Base-by-base conservation (phyloP, 2,888 invertebrate species). In the Lasius platythorax region DNA sequence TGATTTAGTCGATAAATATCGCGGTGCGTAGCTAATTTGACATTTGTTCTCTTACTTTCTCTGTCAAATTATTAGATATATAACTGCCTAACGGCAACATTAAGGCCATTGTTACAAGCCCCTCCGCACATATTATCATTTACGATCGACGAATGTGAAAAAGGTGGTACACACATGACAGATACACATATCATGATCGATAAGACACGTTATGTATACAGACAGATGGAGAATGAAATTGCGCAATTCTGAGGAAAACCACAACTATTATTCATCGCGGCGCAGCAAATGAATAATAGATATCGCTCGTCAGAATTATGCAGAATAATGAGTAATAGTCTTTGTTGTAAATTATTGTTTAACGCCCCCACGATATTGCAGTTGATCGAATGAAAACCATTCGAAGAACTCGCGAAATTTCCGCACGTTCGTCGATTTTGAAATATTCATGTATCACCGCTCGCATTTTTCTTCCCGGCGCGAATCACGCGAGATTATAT, bases 11-110 rank as follows among this genome's bases (percentile, higher is more conserved):
- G 61, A 53, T 40, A 70, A 58, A n/a, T 81, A 63, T 73, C 37
- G 18, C 61, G 33, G 33, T 72, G 79, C 79, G 73, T 72, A 46
- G 58, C 43, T 81, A 81, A 81, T 81, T 61, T 61, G 79, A 81
- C 79, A 73, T 81, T 81, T 73, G 73, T 81, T 81, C 46, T 81
- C 61, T 81, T 73, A 61, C 73, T 81, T 81, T 46, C 46, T 73
- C 58, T 73, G 73, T 81, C 73, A 73, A 81, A 46, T n/a, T 61
- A 61, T 61, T 81, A 81, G 74, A 81, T 37, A 46, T 72, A 81
- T 61, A 72, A 23, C 79, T 46, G 79, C 46, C 79, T 8, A 33
- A 18, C 61, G 74, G 79, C 61, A 81, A 37, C 33, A 73, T 61
- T 81, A 73, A 46, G 46, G 28, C 23, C 37, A 81, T 73, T 73